phyloP scores from a whole-genome alignment of 2,113 vertebrate species.

The Chrysochloris asiatica region DNA sequence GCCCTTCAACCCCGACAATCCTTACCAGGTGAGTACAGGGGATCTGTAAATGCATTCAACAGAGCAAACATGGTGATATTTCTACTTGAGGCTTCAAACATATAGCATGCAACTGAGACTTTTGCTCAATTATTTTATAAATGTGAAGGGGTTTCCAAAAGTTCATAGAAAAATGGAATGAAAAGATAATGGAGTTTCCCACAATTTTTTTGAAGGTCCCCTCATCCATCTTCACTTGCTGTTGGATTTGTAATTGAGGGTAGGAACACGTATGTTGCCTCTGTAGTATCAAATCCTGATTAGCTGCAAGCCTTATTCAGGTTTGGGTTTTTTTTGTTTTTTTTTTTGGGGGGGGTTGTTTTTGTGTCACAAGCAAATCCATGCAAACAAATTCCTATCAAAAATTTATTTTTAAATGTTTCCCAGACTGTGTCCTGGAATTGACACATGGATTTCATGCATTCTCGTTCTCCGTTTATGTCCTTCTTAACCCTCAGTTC shows the following conservation, averaged over 20 bases:
- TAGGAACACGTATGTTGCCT: background rate
- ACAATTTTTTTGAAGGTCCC: too few species aligned
- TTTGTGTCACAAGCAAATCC: constrained; percentile 6
- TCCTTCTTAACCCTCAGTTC: background rate
- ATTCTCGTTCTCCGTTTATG: background rate
- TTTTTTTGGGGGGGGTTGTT: background rate
- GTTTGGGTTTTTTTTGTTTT: constrained; percentile 13
- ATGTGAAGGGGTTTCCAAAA: too few species aligned
- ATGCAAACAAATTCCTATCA: background rate
- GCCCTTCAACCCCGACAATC: constrained; percentile 93
- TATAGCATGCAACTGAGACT: background rate
- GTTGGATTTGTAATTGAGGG: background rate
- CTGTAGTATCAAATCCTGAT: background rate
- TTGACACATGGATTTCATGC: background rate
- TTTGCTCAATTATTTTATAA: constrained; percentile 21
- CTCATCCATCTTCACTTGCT: background rate
- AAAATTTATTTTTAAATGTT: constrained; percentile 41
- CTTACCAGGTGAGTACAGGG: constrained; percentile 91
- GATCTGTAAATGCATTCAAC: fast-evolving
- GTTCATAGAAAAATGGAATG: too few species aligned
- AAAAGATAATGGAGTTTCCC: too few species aligned
- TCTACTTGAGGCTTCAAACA: background rate
- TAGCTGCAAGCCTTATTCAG: background rate
- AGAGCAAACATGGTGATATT: background rate
- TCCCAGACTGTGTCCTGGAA: background rate